Base-by-base conservation (phyloP, 37 sponge, comb jelly and placozoan genomes). In the Halisarca cf. caerulea region DNA sequence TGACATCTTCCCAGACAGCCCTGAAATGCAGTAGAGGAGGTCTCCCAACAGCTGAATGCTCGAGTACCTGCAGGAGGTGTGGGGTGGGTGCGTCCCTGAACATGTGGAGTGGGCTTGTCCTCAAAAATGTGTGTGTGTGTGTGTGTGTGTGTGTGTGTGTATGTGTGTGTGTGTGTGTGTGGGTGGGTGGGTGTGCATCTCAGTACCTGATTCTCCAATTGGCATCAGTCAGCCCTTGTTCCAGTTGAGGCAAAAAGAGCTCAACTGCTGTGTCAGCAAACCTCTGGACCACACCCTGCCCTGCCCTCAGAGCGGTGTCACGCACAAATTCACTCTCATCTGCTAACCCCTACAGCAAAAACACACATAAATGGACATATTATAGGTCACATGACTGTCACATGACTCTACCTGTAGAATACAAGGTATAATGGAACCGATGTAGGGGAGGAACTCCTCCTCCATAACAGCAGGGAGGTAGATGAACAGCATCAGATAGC, bases 1-100 rank as follows among this genome's bases (percentile, higher is more conserved):
- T 66, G 89, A 90, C 99, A 97, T 97, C 85, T 99, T 99, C 9
- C 99, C 99, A 58, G 94, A 86, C 70, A 97, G 88, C 23, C 99
- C 99, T 58, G 92, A 90, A 23, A 99, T 81, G 60, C 88, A 86
- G 88, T 90, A 99, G 38, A 99, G 91, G 6, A 99, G 85, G 89
- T 99, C 99, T 15, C 99, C 98, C 0, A 97, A 85, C 78, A 97
- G 72, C 91, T 97, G 95, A 1, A 97, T 66, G 78, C 92, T 93
- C 74, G 94, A 91, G 70, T 87, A 89, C 79, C 89, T 89, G 71
- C 2, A 40, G 79, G 32, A 73, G n/a, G n/a, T n/a, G n/a, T n/a
- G n/a, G n/a, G n/a, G n/a, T n/a, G n/a, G n/a, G n/a, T n/a, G n/a
- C n/a, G n/a, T n/a, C n/a, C n/a, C n/a, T 59, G 39, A 55, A 11